These are phyloP conservation scores for Formicarius rufipectus DNA, from an alignment of 2,113 vertebrate genomes.

Conservation along the genomic window DNA sequence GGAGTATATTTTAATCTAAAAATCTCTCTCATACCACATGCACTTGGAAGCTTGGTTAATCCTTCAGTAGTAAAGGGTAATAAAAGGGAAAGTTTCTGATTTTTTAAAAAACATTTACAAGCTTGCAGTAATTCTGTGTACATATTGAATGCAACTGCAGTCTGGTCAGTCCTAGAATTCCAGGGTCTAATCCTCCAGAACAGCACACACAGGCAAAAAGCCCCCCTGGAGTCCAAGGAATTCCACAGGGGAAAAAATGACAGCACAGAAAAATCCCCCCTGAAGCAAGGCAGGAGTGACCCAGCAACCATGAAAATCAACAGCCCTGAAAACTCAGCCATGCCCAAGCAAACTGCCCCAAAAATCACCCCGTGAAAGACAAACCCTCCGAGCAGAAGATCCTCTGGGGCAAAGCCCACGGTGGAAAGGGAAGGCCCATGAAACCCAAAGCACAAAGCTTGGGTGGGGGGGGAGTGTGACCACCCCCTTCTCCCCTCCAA, in stretches of 20 bases:
- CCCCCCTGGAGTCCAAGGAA: background rate
- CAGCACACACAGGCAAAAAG: background rate
- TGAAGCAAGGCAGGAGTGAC: background rate
- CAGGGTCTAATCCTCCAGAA: background rate
- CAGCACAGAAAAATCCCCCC: background rate
- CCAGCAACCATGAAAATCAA: background rate
- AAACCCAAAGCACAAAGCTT: too few species aligned
- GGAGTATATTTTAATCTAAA: background rate
- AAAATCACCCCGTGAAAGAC: background rate
- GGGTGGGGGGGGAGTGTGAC: too few species aligned
- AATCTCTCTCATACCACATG: background rate
- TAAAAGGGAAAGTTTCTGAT: background rate
- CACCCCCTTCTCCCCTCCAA: too few species aligned
- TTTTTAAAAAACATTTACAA: background rate
- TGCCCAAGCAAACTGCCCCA: background rate
- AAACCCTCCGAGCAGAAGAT: background rate
- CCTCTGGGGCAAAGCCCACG: background rate
- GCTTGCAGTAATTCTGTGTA: background rate
- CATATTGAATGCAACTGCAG: background rate
- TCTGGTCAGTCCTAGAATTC: background rate
- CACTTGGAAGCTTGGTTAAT: background rate
- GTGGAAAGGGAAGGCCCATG: too few species aligned
- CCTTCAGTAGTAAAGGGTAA: background rate
- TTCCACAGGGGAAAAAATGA: background rate
- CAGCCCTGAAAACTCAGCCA: background rate